These are phyloP conservation scores for Actias luna DNA, from an alignment of 2,888 invertebrate species.

Conservation along the genomic window DNA sequence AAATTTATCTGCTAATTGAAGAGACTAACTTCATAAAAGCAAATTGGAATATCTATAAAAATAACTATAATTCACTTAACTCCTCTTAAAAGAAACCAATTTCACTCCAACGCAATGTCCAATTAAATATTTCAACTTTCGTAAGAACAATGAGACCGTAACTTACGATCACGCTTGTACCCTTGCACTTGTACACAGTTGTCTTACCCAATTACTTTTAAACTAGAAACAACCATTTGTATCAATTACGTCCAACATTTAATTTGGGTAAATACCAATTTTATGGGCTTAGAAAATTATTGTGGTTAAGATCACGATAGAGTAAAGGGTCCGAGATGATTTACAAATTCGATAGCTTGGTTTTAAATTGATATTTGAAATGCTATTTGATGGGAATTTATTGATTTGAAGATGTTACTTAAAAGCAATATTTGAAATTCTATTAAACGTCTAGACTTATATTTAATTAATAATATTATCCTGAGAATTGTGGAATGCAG, in stretches of 20 bases:
- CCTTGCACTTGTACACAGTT: conserved; percentile 50
- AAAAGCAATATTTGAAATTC: conserved; percentile 21
- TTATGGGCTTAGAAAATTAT: conserved; percentile 68
- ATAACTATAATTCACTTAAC: neutral
- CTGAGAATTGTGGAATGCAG: neutral
- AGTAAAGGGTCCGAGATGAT: conserved; percentile 56
- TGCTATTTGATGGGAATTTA: conserved; percentile 63
- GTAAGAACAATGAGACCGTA: conserved; percentile 39
- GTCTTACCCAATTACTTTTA: conserved; percentile 69
- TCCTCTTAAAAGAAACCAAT: neutral
- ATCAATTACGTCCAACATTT: conserved; percentile 73
- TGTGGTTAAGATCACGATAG: conserved; percentile 50
- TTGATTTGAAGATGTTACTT: conserved; percentile 35
- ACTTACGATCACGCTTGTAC: conserved; percentile 30
- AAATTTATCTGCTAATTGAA: neutral
- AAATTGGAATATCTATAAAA: neutral
- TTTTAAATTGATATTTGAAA: conserved; percentile 46
- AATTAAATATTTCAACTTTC: conserved; percentile 36
- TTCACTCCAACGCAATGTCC: neutral
- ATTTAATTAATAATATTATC: conserved; percentile 17
- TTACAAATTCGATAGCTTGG: conserved; percentile 63
- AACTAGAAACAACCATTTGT: conserved; percentile 77
- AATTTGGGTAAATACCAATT: conserved; percentile 79
- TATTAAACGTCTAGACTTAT: conserved; percentile 21
- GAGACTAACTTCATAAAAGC: neutral